A percentile compares a stretch with the other conserved stretches of the same genome.
Conservation (phyloP, 2,797 vertebrate species). For the Erethizon dorsatum region DNA sequence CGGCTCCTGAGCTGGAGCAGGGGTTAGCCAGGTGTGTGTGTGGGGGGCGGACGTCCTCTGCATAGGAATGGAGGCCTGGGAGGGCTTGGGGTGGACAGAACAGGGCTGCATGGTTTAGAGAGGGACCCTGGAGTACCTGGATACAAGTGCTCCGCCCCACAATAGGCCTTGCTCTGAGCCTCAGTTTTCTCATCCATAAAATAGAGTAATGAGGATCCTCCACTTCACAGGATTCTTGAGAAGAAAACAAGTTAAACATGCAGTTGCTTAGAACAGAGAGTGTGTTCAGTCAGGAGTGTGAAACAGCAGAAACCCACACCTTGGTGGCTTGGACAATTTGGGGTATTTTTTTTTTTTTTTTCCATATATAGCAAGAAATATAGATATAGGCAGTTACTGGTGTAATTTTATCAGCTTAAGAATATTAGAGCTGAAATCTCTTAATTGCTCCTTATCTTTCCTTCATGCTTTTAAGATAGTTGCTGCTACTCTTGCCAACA, state of each 20-base stretch:
- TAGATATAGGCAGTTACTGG: not conserved
- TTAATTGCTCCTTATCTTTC: not conserved
- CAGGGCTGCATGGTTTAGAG: no score
- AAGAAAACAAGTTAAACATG: not conserved
- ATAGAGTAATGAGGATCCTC: not conserved
- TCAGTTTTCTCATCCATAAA: not conserved
- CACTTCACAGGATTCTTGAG: not conserved
- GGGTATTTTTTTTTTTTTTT: not conserved
- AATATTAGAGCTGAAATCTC: not conserved
- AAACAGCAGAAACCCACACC: not conserved
- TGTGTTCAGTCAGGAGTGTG: not conserved
- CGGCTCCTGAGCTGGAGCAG: not conserved
- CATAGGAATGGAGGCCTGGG: not conserved
- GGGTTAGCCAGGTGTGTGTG: not conserved
- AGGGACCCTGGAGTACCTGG: not conserved
- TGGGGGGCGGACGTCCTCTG: no score
- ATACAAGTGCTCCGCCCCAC: not conserved
- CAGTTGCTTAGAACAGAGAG: not conserved
- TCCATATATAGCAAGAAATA: not conserved
- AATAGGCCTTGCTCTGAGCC: not conserved
- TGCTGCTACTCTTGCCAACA: not conserved
- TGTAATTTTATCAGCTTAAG: not conserved
- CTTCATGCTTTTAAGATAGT: not conserved
- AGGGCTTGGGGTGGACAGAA: not conserved
- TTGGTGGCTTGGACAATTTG: not conserved